Evolutionary conservation across 2,888 invertebrate genomes (phyloP).

Genomic region (Drosophila nr. fundita): DNA sequence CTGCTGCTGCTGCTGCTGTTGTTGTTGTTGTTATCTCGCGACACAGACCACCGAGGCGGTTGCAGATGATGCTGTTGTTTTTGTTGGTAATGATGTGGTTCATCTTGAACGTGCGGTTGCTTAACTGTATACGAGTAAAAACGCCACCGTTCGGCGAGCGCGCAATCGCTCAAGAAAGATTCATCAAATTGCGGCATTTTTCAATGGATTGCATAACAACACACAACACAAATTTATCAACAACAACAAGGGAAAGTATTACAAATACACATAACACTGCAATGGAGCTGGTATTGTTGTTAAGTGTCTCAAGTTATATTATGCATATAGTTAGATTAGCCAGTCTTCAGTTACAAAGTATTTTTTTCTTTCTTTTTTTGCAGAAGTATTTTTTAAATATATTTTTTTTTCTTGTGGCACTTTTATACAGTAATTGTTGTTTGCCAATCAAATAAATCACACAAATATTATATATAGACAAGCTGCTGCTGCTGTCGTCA

Average conservation of each 20-base stretch:
- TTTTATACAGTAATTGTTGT: slow-evolving; percentile 39
- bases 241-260: slow-evolving; percentile 18
- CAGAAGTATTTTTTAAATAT: not conserved
- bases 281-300: slow-evolving; percentile 1
- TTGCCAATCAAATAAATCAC: slow-evolving; percentile 38
- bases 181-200: slow-evolving; percentile 83
- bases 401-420: slow-evolving; percentile 38
- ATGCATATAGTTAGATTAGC: not conserved
- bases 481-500: slow-evolving; percentile 52
- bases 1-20: slow-evolving; percentile 26
- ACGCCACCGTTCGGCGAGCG: slow-evolving; percentile 78
- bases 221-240: slow-evolving; percentile 15
- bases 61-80: slow-evolving; percentile 7
- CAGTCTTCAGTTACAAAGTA: slow-evolving; percentile 12
- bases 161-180: slow-evolving; percentile 83
- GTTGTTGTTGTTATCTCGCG: slow-evolving; percentile 58
- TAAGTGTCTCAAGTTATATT: not conserved
- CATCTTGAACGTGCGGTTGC: slow-evolving; percentile 45
- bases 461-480: slow-evolving; percentile 36
- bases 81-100: slow-evolving; percentile 26
- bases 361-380: slow-evolving; percentile 20
- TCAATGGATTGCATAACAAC: slow-evolving; percentile 78
- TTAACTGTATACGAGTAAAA: slow-evolving; percentile 79
- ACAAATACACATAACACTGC: slow-evolving; percentile 36
- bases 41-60: slow-evolving; percentile 47